Evolutionary conservation across 2,113 vertebrate species (phyloP), one percentile per base, ranked within the genome.

Genomic region (Regulus satrapa): DNA sequence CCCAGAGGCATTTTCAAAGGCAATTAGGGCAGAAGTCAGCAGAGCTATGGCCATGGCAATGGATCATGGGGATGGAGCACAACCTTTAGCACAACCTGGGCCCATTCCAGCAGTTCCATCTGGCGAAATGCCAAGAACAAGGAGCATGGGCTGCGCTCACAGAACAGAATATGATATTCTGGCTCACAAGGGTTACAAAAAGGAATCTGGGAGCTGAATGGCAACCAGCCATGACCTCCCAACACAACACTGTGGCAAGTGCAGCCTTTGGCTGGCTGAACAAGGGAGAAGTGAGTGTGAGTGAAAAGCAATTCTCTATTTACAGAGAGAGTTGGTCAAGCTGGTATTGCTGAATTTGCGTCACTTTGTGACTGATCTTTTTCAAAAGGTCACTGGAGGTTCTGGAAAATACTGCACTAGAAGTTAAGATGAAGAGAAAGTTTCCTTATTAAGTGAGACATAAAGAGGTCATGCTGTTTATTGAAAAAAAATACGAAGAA

Each of bases 391-490:
- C 95, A 88, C 24, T 28, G 55, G 41, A 80, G 59, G 82, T 90
- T 90, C 51, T 73, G 46, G 75, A 88, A 93, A 88, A 76, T 9
- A 41, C 59, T 74, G 41, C 34, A 51, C 13, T 83, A 7, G 14
- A 90, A 90, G 40, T 94, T 83, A 49, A 36, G 67, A 76, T 85
- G 49, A 56, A 88, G 58, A 85, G 75, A 73, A 95, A 66, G 41
- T 66, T 66, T 83, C 23, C 11, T 90, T 88, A 94, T 92, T 79
- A 85, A 93, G 86, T 63, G 43, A 92, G 94, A 97, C 88, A 71
- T 83, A 94, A 97, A 88, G 85, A 92, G 91, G 94, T 80, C 85
- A 66, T 26, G n/a, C 13, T 92, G 85, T 82, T 93, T 76, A 66
- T 76, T 10, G 48, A 72, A 59, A 85, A 59, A 85, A 49, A 51